Base-by-base conservation (phyloP, 2,113 vertebrate species). In the Prochilodus magdalenae region DNA sequence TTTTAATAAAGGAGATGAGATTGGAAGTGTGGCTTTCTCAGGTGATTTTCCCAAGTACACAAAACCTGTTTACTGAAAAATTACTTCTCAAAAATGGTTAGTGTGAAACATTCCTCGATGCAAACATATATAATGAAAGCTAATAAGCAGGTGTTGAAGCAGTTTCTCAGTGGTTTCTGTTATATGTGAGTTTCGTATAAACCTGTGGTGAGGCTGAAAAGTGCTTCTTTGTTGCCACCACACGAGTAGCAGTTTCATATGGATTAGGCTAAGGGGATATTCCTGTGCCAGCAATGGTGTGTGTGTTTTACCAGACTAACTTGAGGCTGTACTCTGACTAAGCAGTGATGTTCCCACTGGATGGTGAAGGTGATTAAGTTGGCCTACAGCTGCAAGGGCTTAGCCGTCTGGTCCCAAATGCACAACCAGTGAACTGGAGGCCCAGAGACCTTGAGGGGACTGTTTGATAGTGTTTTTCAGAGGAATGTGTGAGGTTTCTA, bases 321-420 rank as follows among this genome's bases (percentile, higher is more conserved):
- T 44, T 24, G 6, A 67, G 65, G 66, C 63, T 33, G 29, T 44
- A 44, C 22, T 69, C 18, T 22, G 18, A 65, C 24, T 66, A 77
- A 67, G 29, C 62, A 67, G 65, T 78, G 6, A 53, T 67, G 33
- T 77, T 70, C 66, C 66, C 66, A 44, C 36, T 66, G 62, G 75
- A 67, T 78, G 65, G 30, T 78, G 29, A 67, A 78, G 62, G 62
- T 53, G 75, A 67, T 33, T 78, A 77, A 51, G 29, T 26, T 67
- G 47, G 49, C 47, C 47, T 36, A n/a, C 36, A 33, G 60, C 22
- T 77, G 12, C 27, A 22, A 24, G 14, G 62, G 63, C 47, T 67
- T 67, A 33, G 63, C n/a, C 5, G 12, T 22, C 15, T 67, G 6
- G 27, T 67, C 27, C 75, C 65, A 53, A 53, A 66, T 77, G 75